phyloP scores from a whole-genome alignment of 2,797 vertebrate species.

The Morelia viridis region DNA sequence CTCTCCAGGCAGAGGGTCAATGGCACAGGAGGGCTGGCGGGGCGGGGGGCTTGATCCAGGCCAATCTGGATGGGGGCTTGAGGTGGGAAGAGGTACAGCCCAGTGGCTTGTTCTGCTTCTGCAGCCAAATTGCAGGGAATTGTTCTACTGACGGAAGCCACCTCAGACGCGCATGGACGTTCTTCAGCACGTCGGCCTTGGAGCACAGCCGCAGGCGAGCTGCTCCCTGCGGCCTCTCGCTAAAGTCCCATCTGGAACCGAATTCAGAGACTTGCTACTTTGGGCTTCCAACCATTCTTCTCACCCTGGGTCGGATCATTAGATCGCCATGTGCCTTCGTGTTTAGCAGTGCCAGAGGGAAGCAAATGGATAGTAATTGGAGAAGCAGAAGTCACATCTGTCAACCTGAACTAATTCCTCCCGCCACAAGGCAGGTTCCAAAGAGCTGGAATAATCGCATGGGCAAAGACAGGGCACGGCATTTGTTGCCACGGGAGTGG shows the following conservation, averaged over 20 bases:
- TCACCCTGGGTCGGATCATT: slow-evolving; percentile 54
- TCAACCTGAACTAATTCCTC: slow-evolving; percentile 63
- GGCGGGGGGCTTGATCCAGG: no score
- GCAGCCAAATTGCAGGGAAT: no score
- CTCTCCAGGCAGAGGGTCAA: slow-evolving; percentile 1
- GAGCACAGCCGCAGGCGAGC: background rate
- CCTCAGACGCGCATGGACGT: background rate
- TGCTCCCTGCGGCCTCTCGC: slow-evolving; percentile 34
- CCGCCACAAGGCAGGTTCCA: slow-evolving; percentile 65
- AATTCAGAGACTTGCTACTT: slow-evolving; percentile 53
- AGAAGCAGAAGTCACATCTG: slow-evolving; percentile 65
- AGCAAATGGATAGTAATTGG: slow-evolving; percentile 64
- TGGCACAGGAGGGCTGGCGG: background rate
- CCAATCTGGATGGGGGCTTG: background rate
- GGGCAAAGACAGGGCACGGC: fast-evolving
- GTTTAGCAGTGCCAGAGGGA: slow-evolving; percentile 63
- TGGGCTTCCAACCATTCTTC: slow-evolving; percentile 60
- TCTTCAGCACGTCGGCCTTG: background rate
- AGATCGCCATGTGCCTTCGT: slow-evolving; percentile 42
- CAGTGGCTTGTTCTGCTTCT: fast-evolving
- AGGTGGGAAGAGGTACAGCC: background rate
- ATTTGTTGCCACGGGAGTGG: fast-evolving
- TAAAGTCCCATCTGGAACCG: slow-evolving; percentile 51
- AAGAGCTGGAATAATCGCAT: slow-evolving; percentile 38
- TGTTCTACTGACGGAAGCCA: background rate